Evolutionary conservation across 2,888 invertebrate genomes (phyloP), one percentile per base, ranked within the genome.

Genomic region (Mantis religiosa): DNA sequence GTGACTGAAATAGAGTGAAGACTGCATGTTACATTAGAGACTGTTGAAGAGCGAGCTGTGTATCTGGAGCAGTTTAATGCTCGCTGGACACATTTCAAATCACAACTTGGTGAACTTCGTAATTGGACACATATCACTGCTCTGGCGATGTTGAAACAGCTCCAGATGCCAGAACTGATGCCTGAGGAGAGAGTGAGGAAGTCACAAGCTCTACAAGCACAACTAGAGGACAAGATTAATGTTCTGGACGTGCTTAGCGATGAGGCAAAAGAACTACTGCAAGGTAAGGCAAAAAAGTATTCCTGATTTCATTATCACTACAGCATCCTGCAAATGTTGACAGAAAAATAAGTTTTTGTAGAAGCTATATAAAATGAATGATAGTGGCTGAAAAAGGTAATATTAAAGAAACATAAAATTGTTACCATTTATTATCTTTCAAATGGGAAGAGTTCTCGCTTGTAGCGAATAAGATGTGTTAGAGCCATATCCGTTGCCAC

Each of bases 141-240:
- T 27, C 97, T 98, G 0, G 95, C 96, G 89, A 93, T 96, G 20
- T 94, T 98, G 88, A 95, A 96, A 90, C 96, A 96, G 84, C 95
- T 98, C 47, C 95, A 97, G 90, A 96, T 96, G 82, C 95, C 97
- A 91, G 95, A 96, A 89, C 95, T 96, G n/a, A 95, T 97, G 7
- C 98, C 98, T 0, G 97, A 98, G 93, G 97, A 98, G 91, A 95
- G 97, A 91, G 96, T 98, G 0, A 94, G 94, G 30, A 97, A 96
- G 93, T 96, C 97, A 0, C 96, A 97, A 92, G 94, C 95, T 0
- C 94, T 98, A 84, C 97, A 97, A 92, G 95, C 95, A 90, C 95
- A 98, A 90, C 95, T 98, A 30, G 93, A 95, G 20, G 96, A 97
- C 90, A 98, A 97, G 92, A 95, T 97, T 91, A 95, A 95, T 88